Base-by-base conservation (phyloP, 1,140 invertebrate genomes). In the Hormaphis cornu region DNA sequence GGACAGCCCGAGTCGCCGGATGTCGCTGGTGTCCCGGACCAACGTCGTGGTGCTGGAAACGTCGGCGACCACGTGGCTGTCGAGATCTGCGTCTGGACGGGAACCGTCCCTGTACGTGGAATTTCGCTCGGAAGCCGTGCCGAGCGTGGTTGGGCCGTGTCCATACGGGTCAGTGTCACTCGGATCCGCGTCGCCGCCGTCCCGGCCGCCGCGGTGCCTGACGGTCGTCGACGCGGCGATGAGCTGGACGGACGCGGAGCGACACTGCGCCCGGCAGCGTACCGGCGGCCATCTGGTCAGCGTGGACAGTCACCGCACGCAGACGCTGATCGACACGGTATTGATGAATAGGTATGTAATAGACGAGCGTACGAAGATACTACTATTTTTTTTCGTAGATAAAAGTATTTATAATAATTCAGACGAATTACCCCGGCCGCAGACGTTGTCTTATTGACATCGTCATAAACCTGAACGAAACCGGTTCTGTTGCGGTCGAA, bases 161-260 rank as follows among this genome's bases (percentile, higher is more conserved):
- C 73, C 72, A 5, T 72, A 69, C 70, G 85, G 85, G 1, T 87
- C 85, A 84, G 80, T 87, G 14, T 66, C 61, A 16, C 44, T 66
- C 14, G 35, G 10, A 8, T 76, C 77, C 0, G 77, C 82, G 10
- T 75, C 78, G 0, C 77, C 82, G 12, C 83, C 83, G 73, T 87
- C 85, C 73, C 80, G 44, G 18, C 75, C 78, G 0, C 77, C 82
- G 12, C 83, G 83, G 73, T 87, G 85, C 73, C 80, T 88, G 71
- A 77, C 82, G n/a, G 80, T 83, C 1, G 76, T 86, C 35, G 82
- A 85, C 69, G 79, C 81, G 37, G 77, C 80, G 52, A 75, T 82
- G 70, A 75, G 81, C 0, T 89, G 88, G 87, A 74, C 77, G 2
- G 82, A 84, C 42, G 86, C 85, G 0, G 85, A 88, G 73, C 78